Percentiles rank a stretch among this genome's conserved stretches.
These are phyloP conservation scores for Esox masquinongy DNA, from an alignment of 2,797 vertebrate genomes.

Conservation along the genomic window DNA sequence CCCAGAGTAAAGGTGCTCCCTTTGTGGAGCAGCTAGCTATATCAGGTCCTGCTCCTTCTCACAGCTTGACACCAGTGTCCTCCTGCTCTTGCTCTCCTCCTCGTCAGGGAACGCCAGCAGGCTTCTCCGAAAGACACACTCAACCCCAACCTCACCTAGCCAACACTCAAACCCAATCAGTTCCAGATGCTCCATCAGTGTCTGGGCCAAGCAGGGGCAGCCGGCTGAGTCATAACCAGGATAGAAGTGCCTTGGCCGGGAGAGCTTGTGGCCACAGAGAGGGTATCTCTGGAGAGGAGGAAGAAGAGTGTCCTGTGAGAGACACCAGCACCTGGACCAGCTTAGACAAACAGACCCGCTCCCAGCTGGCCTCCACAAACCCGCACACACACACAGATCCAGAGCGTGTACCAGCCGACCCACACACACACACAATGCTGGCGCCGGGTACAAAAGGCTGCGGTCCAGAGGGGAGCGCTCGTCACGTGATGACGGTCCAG, in stretches of 20 bases:
- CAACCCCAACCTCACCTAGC: neutral
- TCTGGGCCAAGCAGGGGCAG: conserved; percentile 41
- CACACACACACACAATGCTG: conserved; percentile 7
- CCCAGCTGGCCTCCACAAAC: neutral
- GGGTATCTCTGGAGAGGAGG: conserved; percentile 30
- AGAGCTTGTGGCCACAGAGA: conserved; percentile 29
- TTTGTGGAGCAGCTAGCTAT: neutral
- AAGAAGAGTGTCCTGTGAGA: conserved; percentile 54
- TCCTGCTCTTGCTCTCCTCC: neutral
- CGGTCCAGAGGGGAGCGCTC: conserved; percentile 51
- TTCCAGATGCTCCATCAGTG: conserved; percentile 63
- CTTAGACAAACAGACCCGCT: neutral
- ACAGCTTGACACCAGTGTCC: neutral
- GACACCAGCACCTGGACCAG: conserved; percentile 56
- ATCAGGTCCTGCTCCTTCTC: neutral
- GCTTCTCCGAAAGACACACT: neutral
- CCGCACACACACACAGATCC: neutral
- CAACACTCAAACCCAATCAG: conserved; percentile 33
- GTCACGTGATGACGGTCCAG: conserved; percentile 72
- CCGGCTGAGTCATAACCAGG: neutral
- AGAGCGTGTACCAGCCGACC: neutral
- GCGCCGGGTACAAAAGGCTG: neutral
- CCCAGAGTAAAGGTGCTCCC: neutral
- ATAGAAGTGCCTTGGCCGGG: conserved; percentile 8
- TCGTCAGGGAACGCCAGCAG: neutral